Conservation (phyloP, 2,888 invertebrate species). For the Hymenopus coronatus region DNA sequence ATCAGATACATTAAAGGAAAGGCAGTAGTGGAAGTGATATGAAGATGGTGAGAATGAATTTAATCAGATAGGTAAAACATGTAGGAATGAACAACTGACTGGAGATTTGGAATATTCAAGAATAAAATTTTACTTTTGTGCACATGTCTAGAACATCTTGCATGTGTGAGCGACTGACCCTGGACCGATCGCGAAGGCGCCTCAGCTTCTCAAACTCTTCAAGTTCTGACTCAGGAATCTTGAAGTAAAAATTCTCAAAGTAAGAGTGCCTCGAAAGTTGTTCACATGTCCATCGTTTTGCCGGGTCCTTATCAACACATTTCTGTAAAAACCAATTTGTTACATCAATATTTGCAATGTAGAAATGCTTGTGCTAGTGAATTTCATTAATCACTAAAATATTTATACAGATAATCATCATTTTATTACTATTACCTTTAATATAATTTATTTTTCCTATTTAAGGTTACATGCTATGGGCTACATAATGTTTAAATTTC, state of each 20-base stretch:
- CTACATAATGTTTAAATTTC: no score
- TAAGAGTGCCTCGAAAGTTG: constrained; percentile 86
- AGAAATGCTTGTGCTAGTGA: no score
- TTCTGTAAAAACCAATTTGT: constrained; percentile 57
- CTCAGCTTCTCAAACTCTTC: constrained; percentile 60
- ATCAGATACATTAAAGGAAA: neutral
- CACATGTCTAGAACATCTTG: neutral
- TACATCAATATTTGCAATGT: no score
- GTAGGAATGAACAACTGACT: neutral
- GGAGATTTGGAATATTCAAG: neutral
- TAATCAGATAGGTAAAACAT: neutral
- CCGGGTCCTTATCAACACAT: constrained; percentile 94
- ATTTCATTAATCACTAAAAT: no score
- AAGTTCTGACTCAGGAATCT: constrained; percentile 69
- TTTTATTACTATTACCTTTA: no score
- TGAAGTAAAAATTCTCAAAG: constrained; percentile 84
- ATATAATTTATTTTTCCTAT: no score
- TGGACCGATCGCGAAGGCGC: constrained; percentile 59
- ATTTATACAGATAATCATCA: no score
- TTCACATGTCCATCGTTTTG: constrained; percentile 86
- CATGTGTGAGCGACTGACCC: constrained; percentile 39
- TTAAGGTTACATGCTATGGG: no score
- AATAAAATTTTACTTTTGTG: constrained; percentile 25
- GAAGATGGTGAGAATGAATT: neutral
- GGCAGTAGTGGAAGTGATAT: neutral